Percentiles rank a stretch among this genome's conserved stretches.
phyloP scores from a whole-genome alignment of 2,797 vertebrate species.

The Enteromius thamalakanensis region DNA sequence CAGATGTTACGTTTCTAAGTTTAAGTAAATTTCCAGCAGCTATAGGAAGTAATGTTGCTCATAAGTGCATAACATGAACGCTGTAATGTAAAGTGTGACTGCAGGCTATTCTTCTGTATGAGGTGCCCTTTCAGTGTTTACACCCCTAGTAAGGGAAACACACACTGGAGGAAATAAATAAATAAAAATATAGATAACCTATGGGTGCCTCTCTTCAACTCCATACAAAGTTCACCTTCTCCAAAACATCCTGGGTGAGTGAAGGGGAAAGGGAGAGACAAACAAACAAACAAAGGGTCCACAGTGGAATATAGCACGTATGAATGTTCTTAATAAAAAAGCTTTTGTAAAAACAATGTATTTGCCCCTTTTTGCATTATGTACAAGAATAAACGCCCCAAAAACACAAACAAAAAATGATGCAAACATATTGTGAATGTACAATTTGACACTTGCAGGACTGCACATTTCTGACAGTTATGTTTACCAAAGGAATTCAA shows the following conservation, averaged over 20 bases:
- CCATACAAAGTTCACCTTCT: slow-evolving; percentile 50
- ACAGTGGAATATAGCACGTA: slow-evolving; percentile 67
- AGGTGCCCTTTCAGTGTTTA: slow-evolving; percentile 78
- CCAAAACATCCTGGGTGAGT: slow-evolving; percentile 52
- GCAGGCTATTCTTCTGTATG: slow-evolving; percentile 51
- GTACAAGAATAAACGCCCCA: slow-evolving; percentile 64
- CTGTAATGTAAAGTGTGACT: slow-evolving; percentile 23
- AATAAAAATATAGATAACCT: slow-evolving; percentile 52
- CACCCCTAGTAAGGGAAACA: slow-evolving; percentile 76
- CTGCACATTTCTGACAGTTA: slow-evolving; percentile 82
- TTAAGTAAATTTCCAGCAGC: slow-evolving; percentile 6
- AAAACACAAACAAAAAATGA: slow-evolving; percentile 71
- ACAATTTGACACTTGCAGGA: slow-evolving; percentile 79
- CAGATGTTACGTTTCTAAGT: neutral
- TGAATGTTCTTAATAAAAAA: slow-evolving; percentile 74
- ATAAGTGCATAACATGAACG: slow-evolving; percentile 12
- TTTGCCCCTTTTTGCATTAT: slow-evolving; percentile 68
- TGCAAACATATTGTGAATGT: slow-evolving; percentile 82
- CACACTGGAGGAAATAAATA: slow-evolving; percentile 76
- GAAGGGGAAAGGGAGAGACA: slow-evolving; percentile 59
- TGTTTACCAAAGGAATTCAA: slow-evolving; percentile 85
- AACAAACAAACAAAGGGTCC: slow-evolving; percentile 58
- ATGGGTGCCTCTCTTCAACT: slow-evolving; percentile 62
- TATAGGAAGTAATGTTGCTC: neutral
- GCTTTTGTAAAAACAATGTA: slow-evolving; percentile 64